Evolutionary conservation across 2,888 invertebrate genomes (phyloP).

Genomic region (Ernsta delagoae): DNA sequence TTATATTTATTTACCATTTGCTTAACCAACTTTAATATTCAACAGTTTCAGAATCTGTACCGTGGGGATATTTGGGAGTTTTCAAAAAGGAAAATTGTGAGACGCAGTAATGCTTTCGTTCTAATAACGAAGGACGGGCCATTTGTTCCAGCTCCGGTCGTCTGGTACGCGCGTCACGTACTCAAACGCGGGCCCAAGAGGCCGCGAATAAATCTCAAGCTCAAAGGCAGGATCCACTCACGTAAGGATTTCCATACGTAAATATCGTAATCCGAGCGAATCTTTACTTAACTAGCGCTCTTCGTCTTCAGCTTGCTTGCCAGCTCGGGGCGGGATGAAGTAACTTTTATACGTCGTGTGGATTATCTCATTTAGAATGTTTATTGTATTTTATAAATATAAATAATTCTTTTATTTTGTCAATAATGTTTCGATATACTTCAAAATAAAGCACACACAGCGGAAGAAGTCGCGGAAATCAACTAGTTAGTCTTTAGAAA

Average conservation of each 20-base stretch:
- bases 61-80: not conserved
- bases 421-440: not conserved
- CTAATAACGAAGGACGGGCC: slow-evolving; percentile 35
- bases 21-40: too few relatives aligned
- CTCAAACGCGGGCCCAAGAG: slow-evolving; percentile 33
- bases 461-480: too few relatives aligned
- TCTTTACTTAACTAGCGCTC: slow-evolving; percentile 34
- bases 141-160: slow-evolving; percentile 21
- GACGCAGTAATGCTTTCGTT: slow-evolving; percentile 16
- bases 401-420: not conserved
- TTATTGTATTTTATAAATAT: not conserved
- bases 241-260: slow-evolving; percentile 37
- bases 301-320: slow-evolving; percentile 25
- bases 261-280: slow-evolving; percentile 36
- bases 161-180: slow-evolving; percentile 27
- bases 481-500: too few relatives aligned
- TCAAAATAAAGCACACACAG: too few relatives aligned
- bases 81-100: not conserved
- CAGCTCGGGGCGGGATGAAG: slow-evolving; percentile 2
- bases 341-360: not conserved
- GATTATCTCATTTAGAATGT: not conserved
- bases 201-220: slow-evolving; percentile 32
- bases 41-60: not conserved
- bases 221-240: slow-evolving; percentile 30
- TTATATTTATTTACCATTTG: too few relatives aligned